Evolutionary conservation across 2,797 vertebrate genomes (phyloP), one percentile per base, ranked within the genome.

Genomic region (Crax fasciolata): DNA sequence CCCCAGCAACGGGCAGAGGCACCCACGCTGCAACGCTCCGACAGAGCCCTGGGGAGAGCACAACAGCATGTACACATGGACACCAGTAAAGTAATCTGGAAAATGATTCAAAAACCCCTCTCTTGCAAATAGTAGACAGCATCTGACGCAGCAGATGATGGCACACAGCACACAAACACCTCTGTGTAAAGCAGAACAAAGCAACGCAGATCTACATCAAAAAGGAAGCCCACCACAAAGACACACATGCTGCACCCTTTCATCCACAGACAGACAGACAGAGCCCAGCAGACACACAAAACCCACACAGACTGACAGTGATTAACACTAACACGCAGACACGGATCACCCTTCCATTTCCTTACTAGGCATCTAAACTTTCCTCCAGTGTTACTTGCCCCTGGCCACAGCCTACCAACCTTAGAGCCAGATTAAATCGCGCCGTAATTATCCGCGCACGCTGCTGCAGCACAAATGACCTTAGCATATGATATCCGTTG

Each of bases 201-300:
- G 87, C 87, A 39, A 82, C 2, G 28, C 87, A 68, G 68, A 95
- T 86, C 85, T 87, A 84, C 92, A 95, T 93, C 92, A 96, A 73
- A 92, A 93, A 92, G 55, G 77, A 85, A 74, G 89, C 75, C 94
- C 89, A 91, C 94, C 96, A 96, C 83, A 97, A 97, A 95, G 94
- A 88, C 80, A 90, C 82, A 94, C 48, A 65, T 84, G 89, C 77
- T 74, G 91, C 91, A 86, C 32, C 52, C 92, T 93, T 94, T 92
- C 89, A 93, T 94, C 89, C 94, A 71, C 19, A 11, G 61, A 61
- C 74, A 79, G 70, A 55, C 65, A 78, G 63, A 68, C 89, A 77
- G 71, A 93, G 89, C 70, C 70, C 70, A 30, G 89, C 74, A 88
- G 89, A 86, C 85, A 75, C 81, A 67, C 67, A 49, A 94, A 95